Evolutionary conservation across 2,113 vertebrate species (phyloP), one percentile per base, ranked within the genome.

Genomic region (Sander vitreus): DNA sequence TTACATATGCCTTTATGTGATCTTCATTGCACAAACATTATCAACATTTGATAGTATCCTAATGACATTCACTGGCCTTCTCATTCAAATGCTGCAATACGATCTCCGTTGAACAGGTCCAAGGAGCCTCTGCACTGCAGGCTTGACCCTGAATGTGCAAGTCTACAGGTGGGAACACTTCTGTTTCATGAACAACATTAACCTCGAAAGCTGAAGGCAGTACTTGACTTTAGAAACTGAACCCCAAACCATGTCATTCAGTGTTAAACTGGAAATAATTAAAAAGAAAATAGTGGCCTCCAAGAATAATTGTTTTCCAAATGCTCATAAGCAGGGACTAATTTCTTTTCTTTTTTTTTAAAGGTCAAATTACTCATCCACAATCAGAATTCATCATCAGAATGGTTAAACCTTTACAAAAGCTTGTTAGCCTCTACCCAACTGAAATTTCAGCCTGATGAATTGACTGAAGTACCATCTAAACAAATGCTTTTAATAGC

Each of bases 11-110:
- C n/a, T 25, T 58, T 3, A 45, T 43, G 62, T 48, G 54, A 66
- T 11, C 19, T 51, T 63, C 30, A 70, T 5, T 11, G 11, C 47
- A 66, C 33, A 60, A 50, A 30, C 7, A 33, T 43, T 2, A n/a
- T 30, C 16, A 4, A 16, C 19, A 0, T 23, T 30, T 54, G 33
- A 65, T 4, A 79, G 72, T 6, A 51, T 55, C 16, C 55, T 57
- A 30, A 58, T 43, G 43, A 55, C 73, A 57, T 78, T 82, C 65
- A 51, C 33, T 15, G 39, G 64, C 63, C 36, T 78, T 54, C 60
- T 78, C 66, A 77, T 80, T 85, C 51, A 48, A 45, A 73, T 23
- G 80, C 73, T 79, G 39, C 9, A 62, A 53, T 25, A 50, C 4
- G 51, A 65, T 19, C 64, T 60, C 53, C 1, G 18, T 36, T 19